A percentile compares a stretch with the other conserved stretches of the same genome.
phyloP scores from a whole-genome alignment of 2,888 invertebrate genomes.

The Limnephilus marmoratus region DNA sequence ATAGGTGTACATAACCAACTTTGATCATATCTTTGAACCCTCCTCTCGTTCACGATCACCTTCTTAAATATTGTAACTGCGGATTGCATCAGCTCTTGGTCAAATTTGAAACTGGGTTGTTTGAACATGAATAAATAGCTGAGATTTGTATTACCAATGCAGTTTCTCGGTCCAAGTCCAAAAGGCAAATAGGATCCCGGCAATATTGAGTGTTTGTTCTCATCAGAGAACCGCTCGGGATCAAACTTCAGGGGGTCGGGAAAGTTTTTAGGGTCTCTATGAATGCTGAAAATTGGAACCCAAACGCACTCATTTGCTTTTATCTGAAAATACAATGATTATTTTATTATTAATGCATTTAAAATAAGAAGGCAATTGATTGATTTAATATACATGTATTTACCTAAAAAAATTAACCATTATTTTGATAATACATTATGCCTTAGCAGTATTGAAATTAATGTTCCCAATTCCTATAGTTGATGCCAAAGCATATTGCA shows the following conservation, averaged over 20 bases:
- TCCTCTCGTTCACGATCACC: neutral
- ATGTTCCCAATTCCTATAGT: no score
- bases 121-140: neutral
- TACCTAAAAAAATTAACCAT: neutral
- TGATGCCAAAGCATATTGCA: no score
- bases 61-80: neutral
- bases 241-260: slow-evolving; percentile 52
- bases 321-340: slow-evolving; percentile 3
- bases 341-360: neutral
- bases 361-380: neutral
- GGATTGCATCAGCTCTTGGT: no score
- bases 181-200: slow-evolving; percentile 50
- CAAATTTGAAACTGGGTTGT: neutral
- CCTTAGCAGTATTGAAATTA: no score
- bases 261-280: slow-evolving; percentile 36
- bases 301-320: slow-evolving; percentile 14
- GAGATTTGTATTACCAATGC: slow-evolving; percentile 33
- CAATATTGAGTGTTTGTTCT: slow-evolving; percentile 46
- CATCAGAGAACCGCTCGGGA: slow-evolving; percentile 53
- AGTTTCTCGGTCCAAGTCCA: slow-evolving; percentile 55
- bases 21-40: no score
- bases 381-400: neutral
- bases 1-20: neutral
- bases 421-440: no score
- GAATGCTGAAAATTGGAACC: slow-evolving; percentile 37